Conservation (phyloP, 2,113 vertebrate species). For the Bombycilla garrulus region DNA sequence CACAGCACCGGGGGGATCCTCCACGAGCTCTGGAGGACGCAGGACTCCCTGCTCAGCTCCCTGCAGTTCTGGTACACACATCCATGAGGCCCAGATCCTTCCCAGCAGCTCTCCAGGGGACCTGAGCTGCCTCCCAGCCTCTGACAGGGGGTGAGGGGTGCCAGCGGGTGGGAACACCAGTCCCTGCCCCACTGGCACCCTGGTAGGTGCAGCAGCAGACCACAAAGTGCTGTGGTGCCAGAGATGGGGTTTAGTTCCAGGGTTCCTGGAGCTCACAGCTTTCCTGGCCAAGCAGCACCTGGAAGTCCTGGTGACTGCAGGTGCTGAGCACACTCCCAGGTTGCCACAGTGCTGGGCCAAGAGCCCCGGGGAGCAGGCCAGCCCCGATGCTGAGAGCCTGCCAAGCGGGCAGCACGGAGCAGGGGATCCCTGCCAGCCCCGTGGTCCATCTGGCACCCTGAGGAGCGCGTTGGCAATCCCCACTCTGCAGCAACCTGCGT, state of each 20-base stretch:
- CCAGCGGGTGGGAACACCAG: rapidly evolving
- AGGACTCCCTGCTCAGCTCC: rapidly evolving
- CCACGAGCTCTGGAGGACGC: background rate
- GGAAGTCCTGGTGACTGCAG: background rate
- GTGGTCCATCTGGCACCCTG: background rate
- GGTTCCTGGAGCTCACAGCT: background rate
- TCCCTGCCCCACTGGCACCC: background rate
- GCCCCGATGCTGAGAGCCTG: background rate
- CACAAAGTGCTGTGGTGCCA: background rate
- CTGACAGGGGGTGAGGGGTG: rapidly evolving
- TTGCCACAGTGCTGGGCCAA: background rate
- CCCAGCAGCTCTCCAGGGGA: rapidly evolving
- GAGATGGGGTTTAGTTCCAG: background rate
- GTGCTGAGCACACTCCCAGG: background rate
- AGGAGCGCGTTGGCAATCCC: background rate
- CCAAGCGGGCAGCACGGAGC: background rate
- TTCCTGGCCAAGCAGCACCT: background rate
- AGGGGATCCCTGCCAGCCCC: background rate
- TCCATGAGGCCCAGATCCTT: background rate
- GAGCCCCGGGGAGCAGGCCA: rapidly evolving
- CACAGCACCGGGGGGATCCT: rapidly evolving
- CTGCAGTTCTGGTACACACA: rapidly evolving
- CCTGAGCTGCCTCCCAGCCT: background rate
- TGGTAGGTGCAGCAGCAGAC: background rate
- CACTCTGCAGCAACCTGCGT: background rate